A percentile compares a stretch with the other conserved stretches of the same genome.
Evolutionary conservation across 2,113 vertebrate genomes (phyloP).

Genomic region (Nycticorax nycticorax): DNA sequence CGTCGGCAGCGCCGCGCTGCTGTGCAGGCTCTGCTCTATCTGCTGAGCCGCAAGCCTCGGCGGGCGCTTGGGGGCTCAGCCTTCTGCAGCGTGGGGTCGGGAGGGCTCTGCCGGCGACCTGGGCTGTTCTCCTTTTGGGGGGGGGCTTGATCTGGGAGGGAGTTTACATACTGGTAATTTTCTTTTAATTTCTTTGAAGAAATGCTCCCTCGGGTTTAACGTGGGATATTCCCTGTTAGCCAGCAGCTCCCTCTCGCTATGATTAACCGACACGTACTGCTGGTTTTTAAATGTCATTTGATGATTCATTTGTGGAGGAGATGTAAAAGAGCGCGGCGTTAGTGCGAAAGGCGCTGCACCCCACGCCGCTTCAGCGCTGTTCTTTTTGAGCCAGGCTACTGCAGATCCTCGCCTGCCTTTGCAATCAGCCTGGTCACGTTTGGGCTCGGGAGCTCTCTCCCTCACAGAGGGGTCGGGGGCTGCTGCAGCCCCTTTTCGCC

Average conservation of each 20-base stretch:
- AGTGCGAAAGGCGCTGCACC: background rate
- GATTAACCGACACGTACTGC: slow-evolving; percentile 7
- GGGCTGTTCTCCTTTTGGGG: background rate
- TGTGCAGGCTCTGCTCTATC: background rate
- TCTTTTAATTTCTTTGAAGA: background rate
- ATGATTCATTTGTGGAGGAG: slow-evolving; percentile 53
- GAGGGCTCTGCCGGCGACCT: background rate
- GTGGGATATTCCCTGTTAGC: background rate
- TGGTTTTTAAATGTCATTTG: slow-evolving; percentile 37
- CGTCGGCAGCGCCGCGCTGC: accelerated
- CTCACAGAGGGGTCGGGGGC: background rate
- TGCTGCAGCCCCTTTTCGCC: background rate
- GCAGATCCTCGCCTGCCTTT: background rate
- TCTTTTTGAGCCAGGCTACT: background rate
- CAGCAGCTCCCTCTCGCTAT: slow-evolving; percentile 33
- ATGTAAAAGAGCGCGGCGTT: background rate
- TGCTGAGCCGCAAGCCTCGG: background rate
- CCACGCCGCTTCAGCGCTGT: background rate
- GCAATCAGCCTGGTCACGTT: background rate
- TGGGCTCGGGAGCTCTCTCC: background rate
- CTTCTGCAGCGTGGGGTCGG: background rate
- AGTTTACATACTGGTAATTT: background rate
- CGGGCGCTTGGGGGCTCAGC: background rate
- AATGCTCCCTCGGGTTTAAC: background rate
- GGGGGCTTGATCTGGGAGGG: background rate